These are phyloP conservation scores for Drosophila baimaii DNA, from an alignment of 1,140 invertebrate species.

Conservation along the genomic window DNA sequence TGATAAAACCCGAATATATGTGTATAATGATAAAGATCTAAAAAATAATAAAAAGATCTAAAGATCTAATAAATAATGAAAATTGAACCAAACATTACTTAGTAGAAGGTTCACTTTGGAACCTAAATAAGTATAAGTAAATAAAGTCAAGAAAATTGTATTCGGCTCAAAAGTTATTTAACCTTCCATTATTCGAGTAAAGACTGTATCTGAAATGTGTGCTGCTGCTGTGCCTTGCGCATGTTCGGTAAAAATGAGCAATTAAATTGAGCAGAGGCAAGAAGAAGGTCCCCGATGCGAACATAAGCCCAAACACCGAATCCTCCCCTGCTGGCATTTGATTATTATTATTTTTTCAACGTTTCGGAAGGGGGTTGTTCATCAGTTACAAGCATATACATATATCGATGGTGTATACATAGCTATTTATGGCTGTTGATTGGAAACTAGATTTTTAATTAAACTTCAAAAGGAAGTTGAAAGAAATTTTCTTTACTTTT, in stretches of 20 bases:
- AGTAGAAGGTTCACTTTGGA: not conserved
- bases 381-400: not conserved
- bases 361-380: conserved; percentile 37
- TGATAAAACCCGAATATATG: too few species aligned
- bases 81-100: not conserved
- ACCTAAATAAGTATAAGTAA: not conserved
- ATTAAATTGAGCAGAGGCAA: conserved; percentile 47
- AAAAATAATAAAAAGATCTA: too few species aligned
- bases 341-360: conserved; percentile 34
- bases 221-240: conserved; percentile 62
- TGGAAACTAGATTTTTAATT: conserved; percentile 56
- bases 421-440: conserved; percentile 29
- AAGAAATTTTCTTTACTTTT: not conserved
- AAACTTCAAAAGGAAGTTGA: conserved; percentile 25
- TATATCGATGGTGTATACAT: conserved; percentile 1
- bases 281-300: conserved; percentile 24
- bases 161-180: not conserved
- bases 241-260: conserved; percentile 73
- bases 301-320: conserved; percentile 28
- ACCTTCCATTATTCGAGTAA: not conserved
- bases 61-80: not conserved
- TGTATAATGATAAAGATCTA: too few species aligned
- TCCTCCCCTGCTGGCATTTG: conserved; percentile 48
- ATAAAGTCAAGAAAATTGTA: too few species aligned
- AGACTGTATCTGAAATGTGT: conserved; percentile 32